These are phyloP conservation scores for Drosophila virilis DNA, from an alignment of 1,140 invertebrate species.

Conservation along the genomic window DNA sequence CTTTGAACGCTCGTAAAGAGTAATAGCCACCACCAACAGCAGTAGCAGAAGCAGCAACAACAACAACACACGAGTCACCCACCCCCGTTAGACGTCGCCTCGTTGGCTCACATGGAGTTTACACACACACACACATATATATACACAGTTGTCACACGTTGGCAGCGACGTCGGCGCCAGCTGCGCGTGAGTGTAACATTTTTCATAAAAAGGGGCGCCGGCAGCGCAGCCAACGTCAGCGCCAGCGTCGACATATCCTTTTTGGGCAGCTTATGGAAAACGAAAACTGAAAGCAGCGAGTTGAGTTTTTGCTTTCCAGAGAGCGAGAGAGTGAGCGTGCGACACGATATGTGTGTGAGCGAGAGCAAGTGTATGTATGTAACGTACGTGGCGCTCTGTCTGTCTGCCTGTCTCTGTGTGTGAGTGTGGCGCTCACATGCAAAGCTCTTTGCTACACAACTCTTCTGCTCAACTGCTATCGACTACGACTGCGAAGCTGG, in stretches of 20 bases:
- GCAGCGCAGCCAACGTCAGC: slow-evolving; percentile 44
- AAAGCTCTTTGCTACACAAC: slow-evolving; percentile 56
- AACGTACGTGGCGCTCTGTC: slow-evolving; percentile 64
- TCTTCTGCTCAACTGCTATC: slow-evolving; percentile 69
- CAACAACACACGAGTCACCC: slow-evolving; percentile 35
- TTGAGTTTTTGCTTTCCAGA: slow-evolving; percentile 74
- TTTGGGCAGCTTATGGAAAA: slow-evolving; percentile 78
- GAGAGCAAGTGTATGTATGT: slow-evolving; percentile 36
- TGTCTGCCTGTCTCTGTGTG: slow-evolving; percentile 42
- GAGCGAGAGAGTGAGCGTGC: slow-evolving; percentile 8
- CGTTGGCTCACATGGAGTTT: slow-evolving; percentile 69
- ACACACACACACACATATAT: slow-evolving; percentile 38
- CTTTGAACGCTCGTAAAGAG: slow-evolving; percentile 69
- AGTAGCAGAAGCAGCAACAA: slow-evolving; percentile 42
- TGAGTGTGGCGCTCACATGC: slow-evolving; percentile 42
- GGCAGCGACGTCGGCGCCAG: slow-evolving; percentile 49
- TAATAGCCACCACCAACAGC: slow-evolving; percentile 73
- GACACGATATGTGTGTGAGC: slow-evolving; percentile 22
- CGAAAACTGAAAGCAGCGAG: slow-evolving; percentile 59
- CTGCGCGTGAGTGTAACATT: slow-evolving; percentile 81
- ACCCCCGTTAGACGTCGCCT: slow-evolving; percentile 47
- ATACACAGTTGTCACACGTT: slow-evolving; percentile 75
- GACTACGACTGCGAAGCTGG: slow-evolving; percentile 33
- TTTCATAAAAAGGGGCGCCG: slow-evolving; percentile 68
- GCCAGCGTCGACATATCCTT: slow-evolving; percentile 71